Base-by-base conservation (phyloP, 2,888 invertebrate genomes). In the Tipula vernalis region DNA sequence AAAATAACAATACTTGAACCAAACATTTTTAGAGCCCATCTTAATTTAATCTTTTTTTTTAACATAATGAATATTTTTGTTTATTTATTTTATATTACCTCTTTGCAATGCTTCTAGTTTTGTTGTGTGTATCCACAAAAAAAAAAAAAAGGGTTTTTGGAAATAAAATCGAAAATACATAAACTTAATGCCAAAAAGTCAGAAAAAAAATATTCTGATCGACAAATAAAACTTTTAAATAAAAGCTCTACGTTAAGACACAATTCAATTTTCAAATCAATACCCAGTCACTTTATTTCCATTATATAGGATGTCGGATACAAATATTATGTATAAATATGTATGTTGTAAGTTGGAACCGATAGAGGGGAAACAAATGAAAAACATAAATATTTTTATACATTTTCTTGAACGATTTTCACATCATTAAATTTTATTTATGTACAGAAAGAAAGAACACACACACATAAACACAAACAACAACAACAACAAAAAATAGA, bases 371-470 rank as follows among this genome's bases (percentile, higher is more conserved):
- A 71, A 71, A 71, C 28, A 51, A 71, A 71, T 71, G 71, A 28
- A 71, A 71, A 71, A 28, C 71, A 71, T 71, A 71, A 71, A 71
- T 71, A 71, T 71, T 71, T 71, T 71, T 71, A 71, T 71, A 71
- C 71, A 71, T 71, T 71, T 71, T 71, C 71, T 71, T 71, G 71
- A 71, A 71, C 71, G 71, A 71, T 71, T 71, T 71, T 71, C 71
- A 71, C 71, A 71, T 71, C 71, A 71, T 71, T 71, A 71, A 71
- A 71, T 71, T 71, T 71, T 71, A 71, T 71, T 71, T 71, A 71
- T 28, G 2, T 28, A 28, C 28, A 28, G 28, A 28, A 28, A 71
- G 71, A 28, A 10, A 18, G 71, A 71, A 71, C 6, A 28, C 71
- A 28, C 18, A 71, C 71, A 28, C n/a, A n/a, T n/a, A n/a, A n/a